These are phyloP conservation scores for Shargacucullia verbasci DNA, from an alignment of 2,888 invertebrate genomes.

Conservation along the genomic window DNA sequence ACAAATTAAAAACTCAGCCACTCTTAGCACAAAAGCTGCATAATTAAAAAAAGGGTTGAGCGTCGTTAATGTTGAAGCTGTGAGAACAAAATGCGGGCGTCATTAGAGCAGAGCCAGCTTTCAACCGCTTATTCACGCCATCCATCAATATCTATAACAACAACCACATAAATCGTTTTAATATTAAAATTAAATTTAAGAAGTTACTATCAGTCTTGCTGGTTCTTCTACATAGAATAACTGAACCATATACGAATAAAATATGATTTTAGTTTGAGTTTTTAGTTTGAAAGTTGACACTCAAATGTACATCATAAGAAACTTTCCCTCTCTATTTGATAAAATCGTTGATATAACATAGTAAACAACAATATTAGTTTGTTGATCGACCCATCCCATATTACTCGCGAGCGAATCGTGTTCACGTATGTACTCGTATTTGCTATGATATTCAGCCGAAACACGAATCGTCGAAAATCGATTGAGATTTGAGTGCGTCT, in stretches of 20 bases:
- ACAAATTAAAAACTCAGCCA: slow-evolving; percentile 65
- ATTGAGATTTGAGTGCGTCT: slow-evolving; percentile 71
- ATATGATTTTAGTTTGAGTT: too few relatives aligned
- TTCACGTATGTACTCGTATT: slow-evolving; percentile 15
- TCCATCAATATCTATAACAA: slow-evolving; percentile 68
- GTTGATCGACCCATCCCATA: slow-evolving; percentile 5
- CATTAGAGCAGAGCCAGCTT: slow-evolving; percentile 64
- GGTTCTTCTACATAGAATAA: too few relatives aligned
- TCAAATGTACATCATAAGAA: too few relatives aligned
- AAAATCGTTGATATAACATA: slow-evolving; percentile 4
- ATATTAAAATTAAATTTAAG: slow-evolving; percentile 1
- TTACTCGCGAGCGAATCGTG: slow-evolving; percentile 20
- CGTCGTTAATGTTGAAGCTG: slow-evolving; percentile 72
- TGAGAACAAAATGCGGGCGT: slow-evolving; percentile 69
- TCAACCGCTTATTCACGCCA: slow-evolving; percentile 54
- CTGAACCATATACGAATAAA: too few relatives aligned
- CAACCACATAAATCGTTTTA: slow-evolving; percentile 6
- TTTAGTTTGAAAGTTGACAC: too few relatives aligned
- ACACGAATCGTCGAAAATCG: slow-evolving; percentile 59
- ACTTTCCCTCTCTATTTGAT: not conserved
- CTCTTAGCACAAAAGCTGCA: slow-evolving; percentile 65
- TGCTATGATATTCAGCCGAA: slow-evolving; percentile 44
- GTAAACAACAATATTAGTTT: slow-evolving; percentile 18
- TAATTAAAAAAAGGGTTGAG: slow-evolving; percentile 78
- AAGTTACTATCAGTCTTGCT: too few relatives aligned